Base-by-base conservation (phyloP, 2,888 invertebrate genomes). In the Drosophila cracens region DNA sequence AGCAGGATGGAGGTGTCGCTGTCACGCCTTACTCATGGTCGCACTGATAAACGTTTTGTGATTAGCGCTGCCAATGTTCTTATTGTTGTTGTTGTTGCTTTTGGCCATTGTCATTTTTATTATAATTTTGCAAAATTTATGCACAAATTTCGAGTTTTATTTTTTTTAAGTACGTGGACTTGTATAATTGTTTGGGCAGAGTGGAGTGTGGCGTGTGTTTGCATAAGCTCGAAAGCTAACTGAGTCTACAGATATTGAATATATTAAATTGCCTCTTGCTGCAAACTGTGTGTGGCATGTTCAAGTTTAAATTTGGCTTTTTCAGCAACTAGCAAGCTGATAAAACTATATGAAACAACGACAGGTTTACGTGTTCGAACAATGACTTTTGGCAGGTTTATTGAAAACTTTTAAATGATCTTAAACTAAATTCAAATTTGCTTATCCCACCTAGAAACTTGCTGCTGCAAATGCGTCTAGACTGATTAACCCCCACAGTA, bases 71-170 rank as follows among this genome's bases (percentile, higher is more conserved):
- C 67, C 70, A 70, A 70, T 61, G 69, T 73, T 61, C 46, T 36
- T 43, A 27, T 62, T 58, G 56, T 65, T 33, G 59, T 6, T 36
- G 46, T 49, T 38, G 36, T n/a, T 40, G 58, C 49, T 57, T 25
- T 46, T 21, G 21, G 69, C 67, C 69, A 72, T 78, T 80, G 82
- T 81, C 79, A 81, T 71, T 78, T 80, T 81, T 81, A 78, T 78
- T 81, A 81, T 82, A 68, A 77, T 81, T 81, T 81, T 70, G 71
- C 62, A 83, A 81, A 83, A 82, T 82, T 83, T 82, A 82, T 82
- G 78, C 83, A 70, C 70, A 81, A 82, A 78, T 78, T 77, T 70
- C 68, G 59, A 71, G 31, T 66, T 61, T 34, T 31, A 66, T 51
- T 63, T 63, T 46, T 16, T 27, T 18, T 18, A 36, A 66, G 52